Evolutionary conservation across 2,113 vertebrate species (phyloP).

Genomic region (Lagopus leucura): DNA sequence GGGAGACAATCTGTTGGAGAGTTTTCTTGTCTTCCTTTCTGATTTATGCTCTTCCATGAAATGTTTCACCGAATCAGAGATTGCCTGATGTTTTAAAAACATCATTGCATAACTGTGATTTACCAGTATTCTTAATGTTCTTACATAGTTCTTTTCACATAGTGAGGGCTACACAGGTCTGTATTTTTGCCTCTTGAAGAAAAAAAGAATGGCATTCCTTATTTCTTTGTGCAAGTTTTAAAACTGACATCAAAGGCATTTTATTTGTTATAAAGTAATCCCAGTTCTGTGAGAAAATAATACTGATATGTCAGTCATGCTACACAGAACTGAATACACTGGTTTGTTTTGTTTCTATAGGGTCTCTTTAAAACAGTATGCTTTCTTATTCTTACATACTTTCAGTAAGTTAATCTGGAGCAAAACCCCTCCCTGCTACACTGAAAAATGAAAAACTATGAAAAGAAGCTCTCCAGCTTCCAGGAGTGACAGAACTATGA

Average conservation of each 20-base stretch:
- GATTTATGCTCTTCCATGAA: background rate
- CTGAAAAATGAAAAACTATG: background rate
- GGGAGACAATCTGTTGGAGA: background rate
- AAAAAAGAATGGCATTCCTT: background rate
- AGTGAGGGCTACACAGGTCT: background rate
- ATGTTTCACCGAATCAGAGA: background rate
- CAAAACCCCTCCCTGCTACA: background rate
- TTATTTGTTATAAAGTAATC: background rate
- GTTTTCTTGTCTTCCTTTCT: background rate
- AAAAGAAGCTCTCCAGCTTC: background rate
- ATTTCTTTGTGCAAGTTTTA: background rate
- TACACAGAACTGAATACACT: background rate
- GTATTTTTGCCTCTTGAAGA: background rate
- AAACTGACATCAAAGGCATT: background rate
- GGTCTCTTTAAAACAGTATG: background rate
- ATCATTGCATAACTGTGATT: background rate
- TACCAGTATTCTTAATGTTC: background rate
- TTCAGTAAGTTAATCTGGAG: background rate
- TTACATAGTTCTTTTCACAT: background rate
- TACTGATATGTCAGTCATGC: background rate
- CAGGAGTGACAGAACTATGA: background rate
- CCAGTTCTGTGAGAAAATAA: background rate
- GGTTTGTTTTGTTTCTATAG: background rate
- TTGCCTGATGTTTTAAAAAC: background rate
- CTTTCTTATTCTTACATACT: background rate